These are phyloP conservation scores for Rhinogobius similis DNA, from an alignment of 2,113 vertebrate genomes.

Conservation along the genomic window DNA sequence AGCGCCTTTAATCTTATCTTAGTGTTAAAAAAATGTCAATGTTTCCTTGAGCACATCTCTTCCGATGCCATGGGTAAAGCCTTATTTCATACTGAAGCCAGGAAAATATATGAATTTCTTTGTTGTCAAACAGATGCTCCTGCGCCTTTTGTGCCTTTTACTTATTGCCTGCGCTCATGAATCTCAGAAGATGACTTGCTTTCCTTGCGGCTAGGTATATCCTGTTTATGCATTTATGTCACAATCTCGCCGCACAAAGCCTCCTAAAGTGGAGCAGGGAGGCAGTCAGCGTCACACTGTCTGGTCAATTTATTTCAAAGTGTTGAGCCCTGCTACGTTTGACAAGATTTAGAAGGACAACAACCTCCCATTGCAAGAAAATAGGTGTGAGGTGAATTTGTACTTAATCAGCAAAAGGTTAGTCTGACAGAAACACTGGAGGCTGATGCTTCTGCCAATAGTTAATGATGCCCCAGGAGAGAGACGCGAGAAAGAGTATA, in stretches of 20 bases:
- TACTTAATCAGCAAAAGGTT: conserved; percentile 9
- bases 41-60: neutral
- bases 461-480: conserved; percentile 35
- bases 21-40: too few relatives aligned
- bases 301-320: conserved; percentile 21
- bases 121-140: conserved; percentile 2
- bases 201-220: conserved; percentile 5
- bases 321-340: conserved; percentile 19
- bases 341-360: conserved; percentile 34
- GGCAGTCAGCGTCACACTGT: conserved; percentile 31
- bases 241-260: conserved; percentile 2
- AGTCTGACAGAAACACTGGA: conserved; percentile 13
- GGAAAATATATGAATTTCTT: neutral
- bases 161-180: neutral
- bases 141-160: neutral
- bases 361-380: neutral
- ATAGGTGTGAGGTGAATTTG: conserved; percentile 9
- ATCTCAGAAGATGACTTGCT: conserved; percentile 14
- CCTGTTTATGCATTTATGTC: conserved; percentile 32
- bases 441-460: conserved; percentile 21
- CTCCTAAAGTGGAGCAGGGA: conserved; percentile 7
- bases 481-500: conserved; percentile 7
- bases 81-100: neutral
- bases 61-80: neutral
- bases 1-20: too few relatives aligned